Base-by-base conservation (phyloP, 2,888 invertebrate genomes). In the Aquatica leii region DNA sequence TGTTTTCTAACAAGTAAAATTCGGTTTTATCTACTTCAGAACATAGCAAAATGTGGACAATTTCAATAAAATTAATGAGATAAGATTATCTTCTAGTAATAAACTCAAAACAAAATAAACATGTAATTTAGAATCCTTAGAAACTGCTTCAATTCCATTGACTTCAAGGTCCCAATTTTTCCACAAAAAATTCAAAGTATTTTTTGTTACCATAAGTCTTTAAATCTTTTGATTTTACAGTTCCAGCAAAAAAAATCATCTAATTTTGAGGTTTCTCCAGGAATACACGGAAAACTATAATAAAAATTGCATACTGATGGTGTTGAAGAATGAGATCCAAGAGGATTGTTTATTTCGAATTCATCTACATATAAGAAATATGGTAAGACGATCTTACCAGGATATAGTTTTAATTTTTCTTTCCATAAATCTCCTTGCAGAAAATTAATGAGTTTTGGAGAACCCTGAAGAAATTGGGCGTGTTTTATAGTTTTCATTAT, bases 341-440 rank as follows among this genome's bases (percentile, higher is more conserved):
- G 62, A n/a, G 73, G 69, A 53, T 73, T 70, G 49, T 71, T 73
- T 17, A 72, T 71, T 70, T 74, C 74, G 40, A 70, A 71, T 65
- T 71, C 72, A 59, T 73, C 70, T 11, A 69, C 57, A 49, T 69
- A 71, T 11, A 73, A 31, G 17, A 70, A 68, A 65, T 62, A 70
- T 4, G 70, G 69, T 9, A 72, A 52, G 15, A 65, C 15, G 48
- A 62, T 68, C 66, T 73, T 69, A 43, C 65, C 51, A 14, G 65
- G 66, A 62, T 69, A 70, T 4, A 24, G 6, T 48, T 50, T 17
- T 14, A 49, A 3, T 62, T 73, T 72, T 15, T 58, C 54, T 65
- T 68, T 69, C 72, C 73, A 73, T 24, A 72, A n/a, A n/a, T n/a
- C n/a, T n/a, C n/a, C n/a, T n/a, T n/a, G n/a, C n/a, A n/a, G n/a